Evolutionary conservation across 2,797 vertebrate genomes (phyloP).

Genomic region (Chanos chanos): DNA sequence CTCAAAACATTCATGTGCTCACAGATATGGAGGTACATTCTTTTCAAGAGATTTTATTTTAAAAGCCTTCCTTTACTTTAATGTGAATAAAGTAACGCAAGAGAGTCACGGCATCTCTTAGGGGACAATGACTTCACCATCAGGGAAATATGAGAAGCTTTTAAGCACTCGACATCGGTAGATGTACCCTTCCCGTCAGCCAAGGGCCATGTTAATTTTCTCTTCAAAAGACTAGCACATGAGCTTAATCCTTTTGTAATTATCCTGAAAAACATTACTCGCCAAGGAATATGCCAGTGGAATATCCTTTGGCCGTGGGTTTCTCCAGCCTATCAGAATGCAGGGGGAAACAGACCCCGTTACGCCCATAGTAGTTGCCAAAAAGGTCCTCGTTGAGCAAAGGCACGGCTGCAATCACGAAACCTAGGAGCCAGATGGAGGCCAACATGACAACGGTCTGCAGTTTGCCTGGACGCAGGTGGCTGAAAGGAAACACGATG

Average conservation of each 20-base stretch:
- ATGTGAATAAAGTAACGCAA: no score
- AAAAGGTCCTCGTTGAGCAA: slow-evolving; percentile 77
- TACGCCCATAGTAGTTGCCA: slow-evolving; percentile 84
- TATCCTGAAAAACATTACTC: slow-evolving; percentile 43
- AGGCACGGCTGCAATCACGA: slow-evolving; percentile 76
- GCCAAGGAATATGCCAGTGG: slow-evolving; percentile 84
- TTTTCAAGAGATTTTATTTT: no score
- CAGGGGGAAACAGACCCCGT: slow-evolving; percentile 83
- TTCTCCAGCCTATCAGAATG: slow-evolving; percentile 81
- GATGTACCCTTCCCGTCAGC: no score
- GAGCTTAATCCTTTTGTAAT: no score
- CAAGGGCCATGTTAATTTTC: no score
- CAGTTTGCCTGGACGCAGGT: slow-evolving; percentile 71
- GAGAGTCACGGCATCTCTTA: no score
- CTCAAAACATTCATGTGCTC: neutral
- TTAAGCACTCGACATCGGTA: no score
- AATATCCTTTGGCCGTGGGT: slow-evolving; percentile 75
- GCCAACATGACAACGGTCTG: slow-evolving; percentile 69
- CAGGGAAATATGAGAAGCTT: no score
- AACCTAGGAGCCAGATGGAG: slow-evolving; percentile 76
- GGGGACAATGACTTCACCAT: no score
- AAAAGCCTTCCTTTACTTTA: no score
- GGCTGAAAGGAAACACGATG: slow-evolving; percentile 84
- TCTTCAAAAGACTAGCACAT: no score
- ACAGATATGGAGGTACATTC: neutral